These are phyloP conservation scores for Lissonota sp. DNA, from an alignment of 2,888 invertebrate species.

Conservation along the genomic window DNA sequence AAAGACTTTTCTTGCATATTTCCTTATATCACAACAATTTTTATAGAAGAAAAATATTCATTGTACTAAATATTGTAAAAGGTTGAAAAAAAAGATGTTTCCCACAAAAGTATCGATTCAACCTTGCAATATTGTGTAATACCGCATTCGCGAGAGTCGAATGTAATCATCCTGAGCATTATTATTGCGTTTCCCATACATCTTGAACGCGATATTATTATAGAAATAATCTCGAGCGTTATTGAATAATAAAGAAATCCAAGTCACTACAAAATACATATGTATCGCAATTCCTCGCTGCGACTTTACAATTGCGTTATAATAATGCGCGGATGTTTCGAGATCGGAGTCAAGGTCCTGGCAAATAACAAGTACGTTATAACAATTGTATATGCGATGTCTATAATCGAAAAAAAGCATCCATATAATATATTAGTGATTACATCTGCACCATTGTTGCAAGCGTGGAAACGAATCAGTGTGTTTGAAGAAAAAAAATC, in stretches of 20 bases:
- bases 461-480: slow-evolving; percentile 50
- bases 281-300: slow-evolving; percentile 19
- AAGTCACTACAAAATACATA: slow-evolving; percentile 1
- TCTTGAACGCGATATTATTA: slow-evolving; percentile 22
- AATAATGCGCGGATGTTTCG: slow-evolving; percentile 44
- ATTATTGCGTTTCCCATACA: slow-evolving; percentile 5
- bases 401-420: slow-evolving; percentile 47
- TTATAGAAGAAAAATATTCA: no score
- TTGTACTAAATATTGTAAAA: no score
- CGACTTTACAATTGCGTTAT: slow-evolving; percentile 22
- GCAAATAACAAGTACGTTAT: slow-evolving; percentile 45
- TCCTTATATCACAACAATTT: no score
- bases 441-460: slow-evolving; percentile 53
- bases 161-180: background rate
- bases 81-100: no score
- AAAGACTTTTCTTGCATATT: no score
- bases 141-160: slow-evolving; percentile 1
- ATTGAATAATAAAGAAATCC: slow-evolving; percentile 24
- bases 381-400: slow-evolving; percentile 31
- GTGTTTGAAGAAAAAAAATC: slow-evolving; percentile 1
- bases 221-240: slow-evolving; percentile 24
- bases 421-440: slow-evolving; percentile 55
- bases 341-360: slow-evolving; percentile 58
- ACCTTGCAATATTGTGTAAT: background rate
- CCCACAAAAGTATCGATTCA: background rate